These are phyloP conservation scores for Lathronympha strigana DNA, from an alignment of 2,888 invertebrate genomes.

Conservation along the genomic window DNA sequence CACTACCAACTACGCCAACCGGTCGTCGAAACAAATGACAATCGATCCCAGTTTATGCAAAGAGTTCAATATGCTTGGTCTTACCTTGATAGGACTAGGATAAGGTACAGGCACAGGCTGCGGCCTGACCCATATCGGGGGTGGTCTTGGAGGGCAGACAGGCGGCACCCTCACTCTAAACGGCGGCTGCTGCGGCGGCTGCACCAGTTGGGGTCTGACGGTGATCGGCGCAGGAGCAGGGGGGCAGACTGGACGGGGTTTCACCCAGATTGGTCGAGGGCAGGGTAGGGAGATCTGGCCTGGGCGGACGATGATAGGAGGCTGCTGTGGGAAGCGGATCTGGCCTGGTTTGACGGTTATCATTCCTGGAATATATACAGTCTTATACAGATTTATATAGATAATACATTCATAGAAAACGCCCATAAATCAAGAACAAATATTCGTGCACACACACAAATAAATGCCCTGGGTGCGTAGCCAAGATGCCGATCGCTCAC, in stretches of 20 bases:
- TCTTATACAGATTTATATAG: background rate
- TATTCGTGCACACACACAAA: too few species aligned
- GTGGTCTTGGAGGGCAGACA: slow-evolving; percentile 58
- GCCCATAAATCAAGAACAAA: too few species aligned
- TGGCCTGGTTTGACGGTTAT: slow-evolving; percentile 65
- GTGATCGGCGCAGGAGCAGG: background rate
- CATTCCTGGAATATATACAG: slow-evolving; percentile 54
- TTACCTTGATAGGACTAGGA: slow-evolving; percentile 61
- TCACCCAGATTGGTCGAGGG: slow-evolving; percentile 60
- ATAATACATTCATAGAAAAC: too few species aligned
- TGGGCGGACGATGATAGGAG: slow-evolving; percentile 64
- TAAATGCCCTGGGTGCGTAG: too few species aligned
- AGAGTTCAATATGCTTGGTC: slow-evolving; percentile 15
- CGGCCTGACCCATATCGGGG: slow-evolving; percentile 62
- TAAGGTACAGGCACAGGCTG: slow-evolving; percentile 59
- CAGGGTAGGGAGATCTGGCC: slow-evolving; percentile 60
- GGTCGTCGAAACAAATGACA: too few species aligned
- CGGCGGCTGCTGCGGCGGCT: slow-evolving; percentile 44
- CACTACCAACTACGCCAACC: too few species aligned
- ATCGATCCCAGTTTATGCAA: too few species aligned
- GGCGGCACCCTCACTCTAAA: slow-evolving; percentile 63
- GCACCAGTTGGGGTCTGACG: slow-evolving; percentile 32
- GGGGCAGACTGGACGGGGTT: slow-evolving; percentile 53
- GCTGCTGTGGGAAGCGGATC: slow-evolving; percentile 62
- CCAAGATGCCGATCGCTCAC: too few species aligned